phyloP scores from a whole-genome alignment of 2,113 vertebrate species.

The Pleuronectes platessa region DNA sequence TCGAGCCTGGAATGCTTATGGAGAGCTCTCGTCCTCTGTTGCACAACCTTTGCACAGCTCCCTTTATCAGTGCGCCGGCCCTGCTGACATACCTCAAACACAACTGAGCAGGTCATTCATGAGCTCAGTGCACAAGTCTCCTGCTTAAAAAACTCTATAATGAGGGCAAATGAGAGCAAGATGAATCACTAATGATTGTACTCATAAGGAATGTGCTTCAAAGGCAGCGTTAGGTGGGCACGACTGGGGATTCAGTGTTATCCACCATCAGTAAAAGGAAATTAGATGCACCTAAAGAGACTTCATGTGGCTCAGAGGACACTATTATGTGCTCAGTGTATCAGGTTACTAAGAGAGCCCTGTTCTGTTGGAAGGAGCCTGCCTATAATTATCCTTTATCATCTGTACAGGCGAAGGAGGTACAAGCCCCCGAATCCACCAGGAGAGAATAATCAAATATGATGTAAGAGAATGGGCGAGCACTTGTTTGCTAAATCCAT shows the following conservation, averaged over 20 bases:
- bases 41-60: slow-evolving; percentile 63
- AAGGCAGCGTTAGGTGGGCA: slow-evolving; percentile 13
- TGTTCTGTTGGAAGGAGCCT: slow-evolving; percentile 7
- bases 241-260: slow-evolving; percentile 5
- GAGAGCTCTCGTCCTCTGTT: slow-evolving; percentile 59
- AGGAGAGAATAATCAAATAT: slow-evolving; percentile 37
- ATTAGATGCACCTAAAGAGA: background rate
- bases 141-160: slow-evolving; percentile 37
- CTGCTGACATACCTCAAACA: slow-evolving; percentile 58
- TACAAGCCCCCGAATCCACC: slow-evolving; percentile 13
- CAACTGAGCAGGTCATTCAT: slow-evolving; percentile 33
- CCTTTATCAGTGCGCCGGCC: slow-evolving; percentile 57
- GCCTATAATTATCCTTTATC: slow-evolving; percentile 24
- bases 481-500: slow-evolving; percentile 56
- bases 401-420: slow-evolving; percentile 4
- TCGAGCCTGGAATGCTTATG: slow-evolving; percentile 39
- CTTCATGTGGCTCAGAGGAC: background rate
- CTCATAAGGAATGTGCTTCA: slow-evolving; percentile 25
- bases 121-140: slow-evolving; percentile 40
- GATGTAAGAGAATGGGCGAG: slow-evolving; percentile 43
- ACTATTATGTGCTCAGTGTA: slow-evolving; percentile 3
- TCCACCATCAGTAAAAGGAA: slow-evolving; percentile 17
- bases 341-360: slow-evolving; percentile 24
- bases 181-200: slow-evolving; percentile 8
- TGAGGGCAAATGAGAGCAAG: slow-evolving; percentile 24